Evolutionary conservation across 2,888 invertebrate genomes (phyloP), one percentile per base, ranked within the genome.

Genomic region (Synanthedon vespiformis): DNA sequence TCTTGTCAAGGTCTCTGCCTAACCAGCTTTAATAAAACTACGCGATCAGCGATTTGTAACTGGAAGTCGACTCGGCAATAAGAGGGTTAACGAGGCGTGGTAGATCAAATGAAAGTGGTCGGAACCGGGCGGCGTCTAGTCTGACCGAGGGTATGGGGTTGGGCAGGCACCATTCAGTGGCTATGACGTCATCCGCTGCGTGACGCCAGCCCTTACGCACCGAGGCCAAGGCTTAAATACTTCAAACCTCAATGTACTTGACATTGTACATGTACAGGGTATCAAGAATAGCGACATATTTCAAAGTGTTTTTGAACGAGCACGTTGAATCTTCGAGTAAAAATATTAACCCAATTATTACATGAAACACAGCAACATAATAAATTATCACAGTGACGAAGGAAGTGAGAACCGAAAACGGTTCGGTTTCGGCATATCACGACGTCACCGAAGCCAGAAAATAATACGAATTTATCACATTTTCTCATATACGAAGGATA

Each of bases 151-250:
- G 57, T 58, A 63, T 67, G 63, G 62, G 69, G 67, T 62, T 60
- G 61, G 60, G 48, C 12, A 14, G 61, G 57, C 62, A 61, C 59
- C 54, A 63, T 61, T 60, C 61, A 63, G 62, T 51, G 56, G 58
- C 18, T 11, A 48, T 82, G 81, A 82, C 82, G 80, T 83, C 77
- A 81, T 56, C 54, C 54, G 48, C 64, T 67, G 70, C 74, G 78
- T 80, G 74, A 74, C 76, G 72, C 67, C 64, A 60, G 53, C 61
- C 67, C 61, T 71, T 64, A 72, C 72, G 71, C 72, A 56, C 62
- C 68, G 72, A 74, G 80, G 80, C 73, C 77, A 77, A 74, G 75
- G 73, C 64, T 69, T 64, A 57, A 60, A 58, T 60, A 64, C 8
- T 50, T 69, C 70, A 71, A 71, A 74, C 73, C 69, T 67, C 58